Base-by-base conservation (phyloP, 92 coral and sea anemone genomes). In the Metridium senile region DNA sequence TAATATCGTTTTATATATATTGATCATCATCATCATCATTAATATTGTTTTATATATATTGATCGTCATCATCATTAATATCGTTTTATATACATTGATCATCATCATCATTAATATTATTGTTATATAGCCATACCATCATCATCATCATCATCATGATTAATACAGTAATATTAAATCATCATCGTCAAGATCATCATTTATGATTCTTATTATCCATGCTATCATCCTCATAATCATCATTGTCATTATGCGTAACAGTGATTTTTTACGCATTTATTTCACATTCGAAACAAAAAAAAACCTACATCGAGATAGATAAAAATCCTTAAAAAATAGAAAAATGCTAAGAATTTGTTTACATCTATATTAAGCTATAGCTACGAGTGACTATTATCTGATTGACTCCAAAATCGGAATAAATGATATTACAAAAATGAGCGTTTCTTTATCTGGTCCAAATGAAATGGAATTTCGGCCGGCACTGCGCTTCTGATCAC, bases 391-490 rank as follows among this genome's bases (percentile, higher is more conserved):
- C 19, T 28, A n/a, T 27, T 7, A 20, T 28, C 21, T 28, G n/a
- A 63, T 3, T 16, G 27, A 28, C 7, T 2, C 23, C 45, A 63
- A 59, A 22, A 39, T 39, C 49, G 49, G 49, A 39, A 39, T 33
- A 28, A 33, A 33, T n/a, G 7, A 33, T 31, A 26, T 72, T 32
- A 17, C 25, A 71, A 52, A 53, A 26, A 29, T 52, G 63, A 51
- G 26, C 18, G 13, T 69, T 69, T 3, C 29, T 47, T 22, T 28
- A 34, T 20, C 27, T 17, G 21, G 28, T 56, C 18, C 27, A 54
- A 18, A 56, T 23, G 31, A 26, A 74, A 74, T 23, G 54, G 79
- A 59, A 62, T 75, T 75, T 75, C 71, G 25, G 28, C 39, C 61
- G 43, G 71, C 49, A 4, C 34, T 63, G 57, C 30, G 66, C 27